These are phyloP conservation scores for Avahi laniger DNA, from an alignment of 2,797 vertebrate genomes.

Conservation along the genomic window DNA sequence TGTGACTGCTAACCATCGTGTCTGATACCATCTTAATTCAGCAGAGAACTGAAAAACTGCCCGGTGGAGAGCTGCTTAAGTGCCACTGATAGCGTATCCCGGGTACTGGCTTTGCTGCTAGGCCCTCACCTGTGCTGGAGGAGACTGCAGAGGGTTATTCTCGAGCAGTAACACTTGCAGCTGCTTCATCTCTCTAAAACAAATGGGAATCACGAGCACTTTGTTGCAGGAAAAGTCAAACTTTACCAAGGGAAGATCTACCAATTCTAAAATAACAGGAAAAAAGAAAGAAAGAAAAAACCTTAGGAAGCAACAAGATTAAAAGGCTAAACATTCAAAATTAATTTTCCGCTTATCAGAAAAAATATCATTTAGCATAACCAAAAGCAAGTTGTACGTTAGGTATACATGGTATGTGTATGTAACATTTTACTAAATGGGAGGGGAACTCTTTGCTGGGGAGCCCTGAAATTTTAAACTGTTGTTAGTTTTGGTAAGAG, in stretches of 20 bases:
- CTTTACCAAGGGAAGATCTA: conserved; percentile 95
- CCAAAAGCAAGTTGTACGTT: background rate
- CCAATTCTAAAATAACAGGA: conserved; percentile 89
- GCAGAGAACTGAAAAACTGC: background rate
- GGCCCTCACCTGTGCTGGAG: conserved; percentile 93
- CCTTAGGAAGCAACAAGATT: conserved; percentile 46
- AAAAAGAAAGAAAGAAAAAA: conserved; percentile 12
- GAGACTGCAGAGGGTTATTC: conserved; percentile 96
- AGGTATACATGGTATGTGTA: background rate
- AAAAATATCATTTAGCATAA: background rate
- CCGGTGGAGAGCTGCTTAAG: background rate
- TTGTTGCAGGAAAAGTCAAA: conserved; percentile 99
- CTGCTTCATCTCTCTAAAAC: conserved; percentile 94
- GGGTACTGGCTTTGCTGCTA: rapidly evolving
- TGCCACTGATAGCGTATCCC: rapidly evolving
- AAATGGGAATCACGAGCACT: conserved; percentile 94
- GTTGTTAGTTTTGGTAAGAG: background rate
- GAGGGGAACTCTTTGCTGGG: background rate
- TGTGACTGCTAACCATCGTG: no score
- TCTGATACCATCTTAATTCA: background rate
- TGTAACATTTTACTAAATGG: background rate
- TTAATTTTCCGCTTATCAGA: background rate
- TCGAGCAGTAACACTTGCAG: conserved; percentile 93
- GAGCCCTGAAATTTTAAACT: background rate
- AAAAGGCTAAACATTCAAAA: background rate